Evolutionary conservation across 2,797 vertebrate species (phyloP).

Genomic region (Chrosomus eos): DNA sequence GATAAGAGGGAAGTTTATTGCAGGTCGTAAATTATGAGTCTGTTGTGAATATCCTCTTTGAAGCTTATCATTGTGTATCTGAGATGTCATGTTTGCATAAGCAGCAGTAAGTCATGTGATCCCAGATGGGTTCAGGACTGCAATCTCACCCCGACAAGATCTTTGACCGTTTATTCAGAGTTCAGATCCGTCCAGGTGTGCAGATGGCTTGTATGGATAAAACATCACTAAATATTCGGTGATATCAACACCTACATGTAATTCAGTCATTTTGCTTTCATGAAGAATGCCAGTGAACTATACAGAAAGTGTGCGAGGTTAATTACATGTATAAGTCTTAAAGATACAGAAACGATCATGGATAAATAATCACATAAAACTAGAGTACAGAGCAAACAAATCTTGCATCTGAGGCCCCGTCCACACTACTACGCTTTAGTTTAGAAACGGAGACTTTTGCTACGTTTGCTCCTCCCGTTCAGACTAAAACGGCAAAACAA

Average conservation of each 20-base stretch:
- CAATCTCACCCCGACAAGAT: background rate
- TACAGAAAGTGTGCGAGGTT: background rate
- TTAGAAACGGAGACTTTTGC: no score
- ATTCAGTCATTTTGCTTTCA: background rate
- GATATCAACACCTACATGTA: background rate
- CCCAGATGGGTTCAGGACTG: background rate
- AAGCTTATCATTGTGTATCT: constrained; percentile 21
- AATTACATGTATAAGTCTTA: background rate
- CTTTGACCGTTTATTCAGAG: background rate
- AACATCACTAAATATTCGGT: background rate
- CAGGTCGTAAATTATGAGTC: background rate
- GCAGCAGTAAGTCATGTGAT: background rate
- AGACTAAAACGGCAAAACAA: no score
- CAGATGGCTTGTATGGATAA: background rate
- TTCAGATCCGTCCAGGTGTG: background rate
- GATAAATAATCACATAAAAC: background rate
- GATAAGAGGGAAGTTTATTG: constrained; percentile 9
- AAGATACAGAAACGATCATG: background rate
- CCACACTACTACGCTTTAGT: no score
- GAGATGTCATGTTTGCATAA: constrained; percentile 12
- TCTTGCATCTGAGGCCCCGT: no score
- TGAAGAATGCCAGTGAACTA: background rate
- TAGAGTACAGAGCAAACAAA: no score
- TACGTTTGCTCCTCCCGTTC: no score
- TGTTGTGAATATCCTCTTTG: constrained; percentile 2